Evolutionary conservation across 2,888 invertebrate species (phyloP), one percentile per base, ranked within the genome.

Genomic region (Phorcus lineatus): DNA sequence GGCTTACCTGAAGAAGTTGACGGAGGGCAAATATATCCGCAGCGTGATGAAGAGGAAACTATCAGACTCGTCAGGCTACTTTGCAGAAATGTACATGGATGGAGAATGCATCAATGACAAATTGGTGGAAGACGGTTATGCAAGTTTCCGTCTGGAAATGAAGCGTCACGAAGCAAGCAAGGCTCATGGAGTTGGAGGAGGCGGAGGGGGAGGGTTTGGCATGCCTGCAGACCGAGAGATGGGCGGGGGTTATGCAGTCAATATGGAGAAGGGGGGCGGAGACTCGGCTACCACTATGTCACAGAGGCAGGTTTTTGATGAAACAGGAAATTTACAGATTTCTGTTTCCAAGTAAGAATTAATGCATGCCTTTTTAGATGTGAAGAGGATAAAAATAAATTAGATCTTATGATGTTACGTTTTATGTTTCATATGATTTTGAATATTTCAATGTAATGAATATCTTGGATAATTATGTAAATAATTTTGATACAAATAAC

Each of bases 21-120:
- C 88, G 40, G 86, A 89, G 70, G 86, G 86, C 31, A 85, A 87
- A 76, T 82, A 87, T 76, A 78, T 87, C n/a, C 84, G 84, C 55
- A 77, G 85, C 7, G 76, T 81, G 6, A 85, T 84, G 31, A 86
- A 85, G 6, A 81, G 84, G 16, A 80, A 83, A 6, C 79, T 90
- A 2, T 81, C 86, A 4, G 90, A 90, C 79, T 85, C 85, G 28
- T 84, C 86, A 24, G 90, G 90, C 7, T 86, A 81, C 78, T 90
- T 88, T 81, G 90, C 87, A 19, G 83, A 88, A 11, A 22, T 90
- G 7, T 88, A 79, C 76, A 79, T 86, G 1, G 83, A 86, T 54
- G 89, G 85, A 0, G 67, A 84, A 17, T 84, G 83, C 70, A 54
- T 90, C 47, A 85, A 83, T 77, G 89, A 90, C 4, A 83, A 85